These are phyloP conservation scores for Drosophila azteca DNA, from an alignment of 1,140 invertebrate species.

Conservation along the genomic window DNA sequence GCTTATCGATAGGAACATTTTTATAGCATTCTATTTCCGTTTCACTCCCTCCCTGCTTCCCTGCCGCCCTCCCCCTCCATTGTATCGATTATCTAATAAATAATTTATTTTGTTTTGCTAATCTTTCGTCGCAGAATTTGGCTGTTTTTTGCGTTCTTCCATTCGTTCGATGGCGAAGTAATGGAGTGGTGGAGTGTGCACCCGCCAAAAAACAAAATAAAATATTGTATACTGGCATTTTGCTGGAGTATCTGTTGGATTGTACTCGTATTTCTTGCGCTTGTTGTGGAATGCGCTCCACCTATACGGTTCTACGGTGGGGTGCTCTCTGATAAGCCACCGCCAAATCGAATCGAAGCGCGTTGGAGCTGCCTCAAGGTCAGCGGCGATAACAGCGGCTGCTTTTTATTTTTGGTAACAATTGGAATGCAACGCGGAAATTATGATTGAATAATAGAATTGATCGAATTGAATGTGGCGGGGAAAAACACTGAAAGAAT, in stretches of 20 bases:
- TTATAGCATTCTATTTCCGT: conserved; percentile 3
- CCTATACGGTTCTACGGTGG: too few relatives aligned
- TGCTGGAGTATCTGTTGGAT: background rate
- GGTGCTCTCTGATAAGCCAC: too few relatives aligned
- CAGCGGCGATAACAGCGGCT: background rate
- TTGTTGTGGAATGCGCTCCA: background rate
- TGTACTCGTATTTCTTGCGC: background rate
- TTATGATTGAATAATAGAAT: too few relatives aligned
- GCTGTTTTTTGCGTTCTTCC: background rate
- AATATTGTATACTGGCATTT: too few relatives aligned
- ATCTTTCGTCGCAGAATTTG: background rate
- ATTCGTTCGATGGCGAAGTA: background rate
- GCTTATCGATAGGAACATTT: background rate
- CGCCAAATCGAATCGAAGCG: too few relatives aligned
- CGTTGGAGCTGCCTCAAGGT: conserved; percentile 5
- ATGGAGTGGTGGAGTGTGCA: too few relatives aligned
- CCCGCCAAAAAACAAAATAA: too few relatives aligned
- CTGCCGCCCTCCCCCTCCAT: background rate
- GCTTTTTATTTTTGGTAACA: too few relatives aligned
- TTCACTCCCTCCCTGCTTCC: background rate
- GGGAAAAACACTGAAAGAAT: background rate
- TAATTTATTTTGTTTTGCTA: conserved; percentile 7
- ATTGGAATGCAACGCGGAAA: too few relatives aligned
- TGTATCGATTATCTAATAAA: conserved; percentile 9
- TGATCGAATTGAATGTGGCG: too few relatives aligned